Conservation (phyloP, 2,113 vertebrate species). For the Cyrtonyx montezumae region DNA sequence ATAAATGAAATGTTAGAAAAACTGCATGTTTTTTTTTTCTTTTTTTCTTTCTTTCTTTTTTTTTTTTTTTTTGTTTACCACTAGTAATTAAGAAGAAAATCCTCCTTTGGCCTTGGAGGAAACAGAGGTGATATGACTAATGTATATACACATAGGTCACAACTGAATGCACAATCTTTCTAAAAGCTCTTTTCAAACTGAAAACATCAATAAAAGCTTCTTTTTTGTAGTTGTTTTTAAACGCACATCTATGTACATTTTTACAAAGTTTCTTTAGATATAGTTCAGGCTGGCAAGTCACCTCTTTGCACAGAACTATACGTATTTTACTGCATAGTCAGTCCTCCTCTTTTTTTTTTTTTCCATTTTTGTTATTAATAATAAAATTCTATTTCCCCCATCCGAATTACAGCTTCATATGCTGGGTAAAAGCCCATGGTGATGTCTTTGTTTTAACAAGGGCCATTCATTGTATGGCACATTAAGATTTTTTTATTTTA, state of each 20-base stretch:
- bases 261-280: slow-evolving; percentile 89
- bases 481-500: slow-evolving; percentile 74
- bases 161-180: slow-evolving; percentile 84
- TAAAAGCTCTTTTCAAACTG: slow-evolving; percentile 85
- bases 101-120: slow-evolving; percentile 67
- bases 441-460: slow-evolving; percentile 68
- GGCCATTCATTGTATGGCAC: slow-evolving; percentile 80
- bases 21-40: background rate
- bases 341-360: slow-evolving; percentile 63
- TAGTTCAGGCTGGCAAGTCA: slow-evolving; percentile 89
- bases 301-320: slow-evolving; percentile 77
- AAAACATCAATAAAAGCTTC: slow-evolving; percentile 86
- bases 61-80: slow-evolving; percentile 58
- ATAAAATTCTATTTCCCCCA: slow-evolving; percentile 74
- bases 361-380: slow-evolving; percentile 69
- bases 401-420: slow-evolving; percentile 71
- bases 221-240: slow-evolving; percentile 69
- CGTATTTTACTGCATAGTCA: slow-evolving; percentile 78
- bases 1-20: slow-evolving; percentile 74
- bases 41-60: slow-evolving; percentile 15
- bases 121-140: slow-evolving; percentile 78
- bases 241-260: slow-evolving; percentile 87
- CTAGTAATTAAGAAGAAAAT: slow-evolving; percentile 74
- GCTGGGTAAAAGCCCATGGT: slow-evolving; percentile 68
- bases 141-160: slow-evolving; percentile 88